Evolutionary conservation across 2,888 invertebrate genomes (phyloP).

Genomic region (Pharmacophagus antenor): DNA sequence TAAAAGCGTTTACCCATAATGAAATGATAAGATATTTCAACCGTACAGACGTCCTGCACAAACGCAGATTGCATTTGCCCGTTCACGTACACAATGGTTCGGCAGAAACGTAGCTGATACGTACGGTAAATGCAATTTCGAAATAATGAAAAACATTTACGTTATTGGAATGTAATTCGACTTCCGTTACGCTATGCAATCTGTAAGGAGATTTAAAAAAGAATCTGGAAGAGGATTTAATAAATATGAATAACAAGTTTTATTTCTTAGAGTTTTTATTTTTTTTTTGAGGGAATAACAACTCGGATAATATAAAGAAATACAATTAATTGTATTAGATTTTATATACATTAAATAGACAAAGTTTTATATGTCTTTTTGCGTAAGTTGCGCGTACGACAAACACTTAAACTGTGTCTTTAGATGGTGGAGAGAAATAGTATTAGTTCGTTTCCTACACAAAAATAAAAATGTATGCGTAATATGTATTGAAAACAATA

Average conservation of each 20-base stretch:
- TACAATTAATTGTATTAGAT: too few relatives aligned
- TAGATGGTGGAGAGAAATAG: too few relatives aligned
- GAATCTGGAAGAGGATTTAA: background rate
- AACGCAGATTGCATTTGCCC: conserved; percentile 23
- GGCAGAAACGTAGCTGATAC: conserved; percentile 20
- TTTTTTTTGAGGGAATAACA: too few relatives aligned
- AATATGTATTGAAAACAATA: too few relatives aligned
- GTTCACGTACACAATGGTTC: conserved; percentile 16
- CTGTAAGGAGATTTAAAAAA: background rate
- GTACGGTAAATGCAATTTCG: conserved; percentile 18
- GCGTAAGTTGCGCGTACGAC: too few relatives aligned
- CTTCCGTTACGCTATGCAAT: background rate
- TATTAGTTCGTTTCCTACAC: too few relatives aligned
- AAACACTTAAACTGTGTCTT: too few relatives aligned
- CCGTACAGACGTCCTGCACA: conserved; percentile 4
- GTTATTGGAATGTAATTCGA: conserved; percentile 5
- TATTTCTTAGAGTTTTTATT: too few relatives aligned
- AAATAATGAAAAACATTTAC: conserved; percentile 19
- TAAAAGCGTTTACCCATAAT: conserved; percentile 8
- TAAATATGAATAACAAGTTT: background rate
- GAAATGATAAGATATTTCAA: conserved; percentile 20
- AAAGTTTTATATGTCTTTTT: too few relatives aligned
- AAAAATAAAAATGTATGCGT: too few relatives aligned
- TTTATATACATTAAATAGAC: too few relatives aligned
- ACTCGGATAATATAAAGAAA: too few relatives aligned